Conservation (phyloP, 2,888 invertebrate species). For the Drosophila pegasa region DNA sequence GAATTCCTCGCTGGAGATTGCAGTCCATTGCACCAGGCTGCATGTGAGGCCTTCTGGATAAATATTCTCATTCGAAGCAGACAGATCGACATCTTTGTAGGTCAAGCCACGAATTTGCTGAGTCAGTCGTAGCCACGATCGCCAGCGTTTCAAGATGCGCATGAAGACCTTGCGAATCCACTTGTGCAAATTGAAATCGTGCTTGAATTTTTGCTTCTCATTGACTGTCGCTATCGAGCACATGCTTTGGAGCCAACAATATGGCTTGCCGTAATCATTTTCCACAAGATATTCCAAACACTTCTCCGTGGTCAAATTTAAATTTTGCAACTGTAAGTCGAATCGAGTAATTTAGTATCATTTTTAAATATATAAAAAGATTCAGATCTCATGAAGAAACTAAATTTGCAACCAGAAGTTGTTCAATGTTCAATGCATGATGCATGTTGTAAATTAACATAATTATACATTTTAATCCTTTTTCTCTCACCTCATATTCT, state of each 20-base stretch:
- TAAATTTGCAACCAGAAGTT: too few relatives aligned
- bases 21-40: slow-evolving; percentile 89
- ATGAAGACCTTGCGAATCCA: slow-evolving; percentile 92
- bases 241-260: slow-evolving; percentile 95
- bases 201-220: slow-evolving; percentile 43
- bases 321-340: slow-evolving; percentile 43
- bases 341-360: background rate
- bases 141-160: slow-evolving; percentile 90
- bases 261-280: slow-evolving; percentile 91
- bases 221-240: slow-evolving; percentile 93
- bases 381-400: background rate
- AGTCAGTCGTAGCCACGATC: slow-evolving; percentile 90
- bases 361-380: background rate
- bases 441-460: too few relatives aligned
- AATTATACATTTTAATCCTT: too few relatives aligned
- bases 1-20: slow-evolving; percentile 88
- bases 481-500: slow-evolving; percentile 50
- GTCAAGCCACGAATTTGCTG: slow-evolving; percentile 89
- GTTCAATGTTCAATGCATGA: too few relatives aligned
- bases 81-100: slow-evolving; percentile 80
- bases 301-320: slow-evolving; percentile 32
- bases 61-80: slow-evolving; percentile 68
- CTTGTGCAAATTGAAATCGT: slow-evolving; percentile 82
- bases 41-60: slow-evolving; percentile 86
- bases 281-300: slow-evolving; percentile 59